These are phyloP conservation scores for Emys orbicularis DNA, from an alignment of 2,797 vertebrate genomes.

Conservation along the genomic window DNA sequence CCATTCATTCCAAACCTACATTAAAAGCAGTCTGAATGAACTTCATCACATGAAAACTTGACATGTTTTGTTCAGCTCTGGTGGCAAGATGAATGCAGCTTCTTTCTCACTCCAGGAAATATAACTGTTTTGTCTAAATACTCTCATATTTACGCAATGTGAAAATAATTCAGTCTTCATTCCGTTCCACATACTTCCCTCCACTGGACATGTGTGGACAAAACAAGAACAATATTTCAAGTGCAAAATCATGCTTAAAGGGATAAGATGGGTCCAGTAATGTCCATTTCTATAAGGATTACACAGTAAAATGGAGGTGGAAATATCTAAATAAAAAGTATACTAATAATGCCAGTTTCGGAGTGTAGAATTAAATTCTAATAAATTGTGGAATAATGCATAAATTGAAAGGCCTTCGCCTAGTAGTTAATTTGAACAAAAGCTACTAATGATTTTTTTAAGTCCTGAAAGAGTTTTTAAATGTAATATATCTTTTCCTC, in stretches of 20 bases:
- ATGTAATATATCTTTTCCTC: slow-evolving; percentile 67
- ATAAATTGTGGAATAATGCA: not conserved
- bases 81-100: not conserved
- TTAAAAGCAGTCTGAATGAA: not conserved
- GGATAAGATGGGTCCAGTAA: not conserved
- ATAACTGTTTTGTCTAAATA: not conserved
- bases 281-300: slow-evolving; percentile 3
- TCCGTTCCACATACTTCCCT: not conserved
- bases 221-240: slow-evolving; percentile 13
- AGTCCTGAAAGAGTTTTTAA: slow-evolving; percentile 74
- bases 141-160: slow-evolving; percentile 21
- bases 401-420: slow-evolving; percentile 32
- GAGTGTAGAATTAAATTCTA: slow-evolving; percentile 20
- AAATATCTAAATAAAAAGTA: slow-evolving; percentile 49
- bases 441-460: slow-evolving; percentile 69
- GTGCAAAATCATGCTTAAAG: not conserved
- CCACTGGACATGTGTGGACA: slow-evolving; percentile 15
- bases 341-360: slow-evolving; percentile 47
- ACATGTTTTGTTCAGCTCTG: not conserved
- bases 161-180: slow-evolving; percentile 29
- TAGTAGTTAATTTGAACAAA: slow-evolving; percentile 73
- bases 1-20: not conserved
- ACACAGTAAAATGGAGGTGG: not conserved
- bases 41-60: not conserved
- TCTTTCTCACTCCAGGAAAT: not conserved